Evolutionary conservation across 2,888 invertebrate genomes (phyloP), one percentile per base, ranked within the genome.

Genomic region (Lasioglossum lativentre): DNA sequence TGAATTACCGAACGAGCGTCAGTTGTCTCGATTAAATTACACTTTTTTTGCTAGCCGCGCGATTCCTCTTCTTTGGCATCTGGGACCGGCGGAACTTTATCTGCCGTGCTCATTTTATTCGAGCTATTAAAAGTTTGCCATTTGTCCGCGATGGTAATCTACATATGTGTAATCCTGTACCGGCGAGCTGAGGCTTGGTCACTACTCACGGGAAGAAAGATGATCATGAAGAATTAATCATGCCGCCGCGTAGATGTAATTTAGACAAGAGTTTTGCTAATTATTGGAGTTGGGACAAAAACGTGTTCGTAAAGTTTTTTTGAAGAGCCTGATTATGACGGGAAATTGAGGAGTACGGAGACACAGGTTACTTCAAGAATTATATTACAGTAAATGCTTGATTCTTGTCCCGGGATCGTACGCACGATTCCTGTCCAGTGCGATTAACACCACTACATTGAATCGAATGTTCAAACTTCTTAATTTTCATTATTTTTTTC

Each of bases 1-100:
- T 45, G 59, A 19, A 40, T 87, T 80, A 80, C 66, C 45, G n/a
- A 34, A 70, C 72, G 56, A 56, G 23, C 52, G 16, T 38, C 45
- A 40, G 52, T n/a, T 45, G 63, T 70, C 23, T 40, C n/a, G 70
- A 77, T 63, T 78, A 73, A 73, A 80, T 80, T 85, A 83, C 23
- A 27, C 30, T 73, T 78, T 73, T 78, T 71, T 89, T 78, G 2
- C 5, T 1, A 10, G 23, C 0, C 34, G 12, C 27, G 19, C 40
- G 70, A 70, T 40, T n/a, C 40, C 12, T n/a, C n/a, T 38, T 38
- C 70, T 14, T 40, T 6, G 40, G 30, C 75, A 45, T 14, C 30
- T 12, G 63, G n/a, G 12, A 63, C 2, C 42, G 14, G 4, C 42
- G 38, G 40, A 40, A 40, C n/a, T n/a, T 40, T 38, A 68, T 40